phyloP scores from a whole-genome alignment of 2,797 vertebrate genomes.

The Jordanella pulchra region DNA sequence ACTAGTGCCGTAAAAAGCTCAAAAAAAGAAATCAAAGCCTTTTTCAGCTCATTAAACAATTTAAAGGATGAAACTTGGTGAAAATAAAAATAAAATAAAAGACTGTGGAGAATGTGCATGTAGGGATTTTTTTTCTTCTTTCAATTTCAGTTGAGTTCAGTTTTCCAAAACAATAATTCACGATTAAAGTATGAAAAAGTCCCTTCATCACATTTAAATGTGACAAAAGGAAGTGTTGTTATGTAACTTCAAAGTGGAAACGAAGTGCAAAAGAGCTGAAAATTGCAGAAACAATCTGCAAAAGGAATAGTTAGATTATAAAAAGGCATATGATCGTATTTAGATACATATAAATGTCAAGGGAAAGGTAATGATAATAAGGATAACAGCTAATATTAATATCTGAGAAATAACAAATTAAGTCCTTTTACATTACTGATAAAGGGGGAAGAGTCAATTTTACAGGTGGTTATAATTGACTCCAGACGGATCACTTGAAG shows the following conservation, averaged over 20 bases:
- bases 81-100: background rate
- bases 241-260: background rate
- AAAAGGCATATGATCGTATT: background rate
- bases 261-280: too few species aligned
- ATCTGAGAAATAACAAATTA: background rate
- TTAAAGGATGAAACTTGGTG: background rate
- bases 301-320: background rate
- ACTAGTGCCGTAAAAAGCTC: too few species aligned
- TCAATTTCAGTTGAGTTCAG: too few species aligned
- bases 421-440: background rate
- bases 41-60: background rate
- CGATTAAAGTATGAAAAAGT: too few species aligned
- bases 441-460: background rate
- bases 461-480: background rate
- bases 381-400: background rate
- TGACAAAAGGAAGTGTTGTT: too few species aligned
- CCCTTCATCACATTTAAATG: too few species aligned
- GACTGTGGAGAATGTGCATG: background rate
- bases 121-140: background rate
- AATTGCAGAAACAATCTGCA: background rate
- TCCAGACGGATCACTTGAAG: background rate
- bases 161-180: too few species aligned
- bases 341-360: background rate
- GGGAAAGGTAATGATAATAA: background rate
- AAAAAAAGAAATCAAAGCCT: too few species aligned